Evolutionary conservation across 2,797 vertebrate genomes (phyloP).

Genomic region (Muscicapa striata): DNA sequence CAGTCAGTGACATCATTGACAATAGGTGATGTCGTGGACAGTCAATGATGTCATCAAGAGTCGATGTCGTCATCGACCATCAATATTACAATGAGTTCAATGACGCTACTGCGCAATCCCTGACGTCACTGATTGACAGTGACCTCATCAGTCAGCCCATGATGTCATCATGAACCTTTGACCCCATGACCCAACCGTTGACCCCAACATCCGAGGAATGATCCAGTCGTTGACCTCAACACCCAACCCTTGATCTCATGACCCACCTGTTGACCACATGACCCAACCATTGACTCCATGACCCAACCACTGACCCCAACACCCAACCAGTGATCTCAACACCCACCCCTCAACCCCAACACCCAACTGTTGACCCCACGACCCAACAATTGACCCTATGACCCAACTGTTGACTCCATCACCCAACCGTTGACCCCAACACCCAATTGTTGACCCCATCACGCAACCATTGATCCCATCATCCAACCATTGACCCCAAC

Average conservation of each 20-base stretch:
- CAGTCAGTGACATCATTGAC: background rate
- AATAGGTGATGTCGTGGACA: accelerated
- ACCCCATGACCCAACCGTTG: background rate
- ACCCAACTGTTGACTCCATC: background rate
- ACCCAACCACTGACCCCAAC: background rate
- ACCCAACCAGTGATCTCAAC: background rate
- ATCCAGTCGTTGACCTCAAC: background rate
- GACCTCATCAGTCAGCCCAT: accelerated
- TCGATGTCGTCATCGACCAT: no score
- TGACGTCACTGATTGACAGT: accelerated
- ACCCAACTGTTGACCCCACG: accelerated
- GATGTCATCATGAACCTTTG: no score
- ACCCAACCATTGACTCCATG: background rate
- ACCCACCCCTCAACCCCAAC: background rate
- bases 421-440: background rate
- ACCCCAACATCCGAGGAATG: background rate
- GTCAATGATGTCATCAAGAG: accelerated
- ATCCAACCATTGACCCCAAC: background rate
- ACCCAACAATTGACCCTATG: background rate
- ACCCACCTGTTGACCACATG: background rate
- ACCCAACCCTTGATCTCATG: background rate
- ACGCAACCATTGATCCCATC: no score
- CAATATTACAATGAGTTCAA: no score
- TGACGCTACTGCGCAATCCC: accelerated
- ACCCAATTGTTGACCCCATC: background rate